Conservation (phyloP, 1,140 invertebrate species). For the Bombus sylvicola region DNA sequence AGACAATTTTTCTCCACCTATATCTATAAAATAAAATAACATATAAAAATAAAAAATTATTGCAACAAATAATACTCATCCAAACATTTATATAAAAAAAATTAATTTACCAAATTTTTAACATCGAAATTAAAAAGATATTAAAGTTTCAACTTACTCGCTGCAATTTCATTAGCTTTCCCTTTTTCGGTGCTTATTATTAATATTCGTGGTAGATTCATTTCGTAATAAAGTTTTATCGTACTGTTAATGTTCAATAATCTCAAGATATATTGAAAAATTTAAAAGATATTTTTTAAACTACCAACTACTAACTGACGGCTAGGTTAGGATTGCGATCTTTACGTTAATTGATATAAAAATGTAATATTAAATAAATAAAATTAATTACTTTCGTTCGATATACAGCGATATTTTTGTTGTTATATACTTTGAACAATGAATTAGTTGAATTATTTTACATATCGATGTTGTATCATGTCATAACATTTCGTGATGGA, state of each 20-base stretch:
- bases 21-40: slow-evolving; percentile 78
- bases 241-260: neutral
- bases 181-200: slow-evolving; percentile 71
- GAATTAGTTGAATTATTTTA: slow-evolving; percentile 1
- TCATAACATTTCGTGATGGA: slow-evolving; percentile 16
- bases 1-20: slow-evolving; percentile 74
- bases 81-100: neutral
- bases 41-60: neutral
- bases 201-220: slow-evolving; percentile 75
- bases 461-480: neutral
- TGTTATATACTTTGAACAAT: neutral
- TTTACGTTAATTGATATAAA: neutral
- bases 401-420: neutral
- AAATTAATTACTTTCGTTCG: neutral
- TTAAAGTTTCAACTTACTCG: slow-evolving; percentile 70
- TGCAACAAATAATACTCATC: neutral
- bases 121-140: neutral
- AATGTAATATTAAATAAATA: neutral
- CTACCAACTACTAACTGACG: neutral
- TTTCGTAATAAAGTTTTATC: slow-evolving; percentile 16
- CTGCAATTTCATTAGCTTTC: slow-evolving; percentile 75
- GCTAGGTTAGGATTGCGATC: slow-evolving; percentile 26
- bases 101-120: neutral
- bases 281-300: neutral
- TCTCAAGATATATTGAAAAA: neutral